These are phyloP conservation scores for Megaceryle alcyon DNA, from an alignment of 2,797 vertebrate genomes.

Conservation along the genomic window DNA sequence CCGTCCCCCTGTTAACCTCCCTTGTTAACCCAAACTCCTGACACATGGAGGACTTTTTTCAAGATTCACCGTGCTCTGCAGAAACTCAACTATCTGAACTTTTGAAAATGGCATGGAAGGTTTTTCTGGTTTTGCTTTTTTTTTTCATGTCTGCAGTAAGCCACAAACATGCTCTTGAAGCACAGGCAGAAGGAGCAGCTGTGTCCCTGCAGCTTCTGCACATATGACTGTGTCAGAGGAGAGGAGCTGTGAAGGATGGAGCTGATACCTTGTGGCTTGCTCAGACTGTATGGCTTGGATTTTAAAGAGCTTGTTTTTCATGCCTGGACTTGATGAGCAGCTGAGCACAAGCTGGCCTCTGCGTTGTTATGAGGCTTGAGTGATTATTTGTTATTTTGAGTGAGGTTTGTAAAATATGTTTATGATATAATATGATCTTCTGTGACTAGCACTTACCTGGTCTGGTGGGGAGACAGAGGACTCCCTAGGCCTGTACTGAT, in stretches of 20 bases:
- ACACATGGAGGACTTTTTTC: neutral
- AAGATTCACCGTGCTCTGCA: neutral
- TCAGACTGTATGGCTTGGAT: neutral
- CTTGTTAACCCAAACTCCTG: neutral
- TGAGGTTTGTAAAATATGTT: neutral
- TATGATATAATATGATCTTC: neutral
- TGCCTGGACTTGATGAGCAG: neutral
- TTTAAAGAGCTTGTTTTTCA: neutral
- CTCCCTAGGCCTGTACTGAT: neutral
- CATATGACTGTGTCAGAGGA: rapidly evolving
- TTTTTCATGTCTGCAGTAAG: neutral
- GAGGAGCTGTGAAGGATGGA: neutral
- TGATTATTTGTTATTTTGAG: neutral
- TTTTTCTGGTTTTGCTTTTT: no score
- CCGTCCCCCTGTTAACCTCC: neutral
- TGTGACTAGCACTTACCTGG: neutral
- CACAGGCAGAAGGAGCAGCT: neutral
- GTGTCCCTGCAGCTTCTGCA: neutral
- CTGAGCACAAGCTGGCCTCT: neutral
- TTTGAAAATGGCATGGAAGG: neutral
- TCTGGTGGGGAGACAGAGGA: neutral
- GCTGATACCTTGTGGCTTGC: neutral
- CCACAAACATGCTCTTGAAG: neutral
- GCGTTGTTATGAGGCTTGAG: neutral
- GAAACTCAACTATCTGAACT: neutral